These are phyloP conservation scores for Calycopis cecrops DNA, from an alignment of 1,140 invertebrate genomes.

Conservation along the genomic window DNA sequence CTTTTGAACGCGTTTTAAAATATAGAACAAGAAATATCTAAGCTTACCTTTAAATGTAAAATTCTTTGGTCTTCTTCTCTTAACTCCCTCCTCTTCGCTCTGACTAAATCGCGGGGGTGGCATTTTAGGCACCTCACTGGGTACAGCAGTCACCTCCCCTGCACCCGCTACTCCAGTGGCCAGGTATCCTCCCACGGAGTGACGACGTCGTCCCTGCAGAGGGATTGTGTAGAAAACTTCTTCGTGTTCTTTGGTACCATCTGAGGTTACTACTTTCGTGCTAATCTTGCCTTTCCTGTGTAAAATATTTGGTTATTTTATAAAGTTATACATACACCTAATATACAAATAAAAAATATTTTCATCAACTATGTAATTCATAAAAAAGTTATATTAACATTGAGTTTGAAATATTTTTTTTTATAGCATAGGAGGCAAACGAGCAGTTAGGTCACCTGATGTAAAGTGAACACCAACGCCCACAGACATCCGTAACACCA, in stretches of 20 bases:
- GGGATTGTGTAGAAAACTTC: constrained; percentile 72
- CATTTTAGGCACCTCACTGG: constrained; percentile 68
- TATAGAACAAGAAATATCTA: not conserved
- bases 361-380: not conserved
- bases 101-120: constrained; percentile 50
- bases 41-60: constrained; percentile 62
- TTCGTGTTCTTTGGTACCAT: constrained; percentile 55
- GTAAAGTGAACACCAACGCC: too few relatives aligned
- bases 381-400: too few relatives aligned
- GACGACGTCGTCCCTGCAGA: constrained; percentile 62
- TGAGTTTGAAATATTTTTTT: too few relatives aligned
- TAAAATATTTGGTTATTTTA: constrained; percentile 16
- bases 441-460: too few relatives aligned
- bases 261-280: constrained; percentile 46
- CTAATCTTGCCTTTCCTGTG: constrained; percentile 60
- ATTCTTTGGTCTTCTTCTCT: constrained; percentile 54
- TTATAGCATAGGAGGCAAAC: too few relatives aligned
- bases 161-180: constrained; percentile 51
- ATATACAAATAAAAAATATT: not conserved
- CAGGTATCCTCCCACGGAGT: constrained; percentile 73
- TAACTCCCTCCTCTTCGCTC: constrained; percentile 51
- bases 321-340: not conserved
- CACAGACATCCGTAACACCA: too few relatives aligned
- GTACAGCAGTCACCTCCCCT: constrained; percentile 64
- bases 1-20: not conserved